Evolutionary conservation across 2,888 invertebrate species (phyloP).

Genomic region (Habroteleia sp.): DNA sequence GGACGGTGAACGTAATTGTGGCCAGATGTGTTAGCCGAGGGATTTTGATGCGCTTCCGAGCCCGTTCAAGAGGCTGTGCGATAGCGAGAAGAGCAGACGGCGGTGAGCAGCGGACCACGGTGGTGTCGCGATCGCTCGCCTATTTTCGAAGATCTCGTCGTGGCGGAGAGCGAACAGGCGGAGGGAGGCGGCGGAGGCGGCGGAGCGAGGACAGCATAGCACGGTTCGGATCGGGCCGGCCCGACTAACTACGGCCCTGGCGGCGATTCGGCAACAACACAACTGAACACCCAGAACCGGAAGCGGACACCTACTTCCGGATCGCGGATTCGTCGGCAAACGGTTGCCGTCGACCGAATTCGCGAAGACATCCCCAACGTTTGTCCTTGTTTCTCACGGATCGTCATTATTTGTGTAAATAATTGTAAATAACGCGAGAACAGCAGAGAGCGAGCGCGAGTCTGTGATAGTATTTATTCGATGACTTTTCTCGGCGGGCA

Average conservation of each 20-base stretch:
- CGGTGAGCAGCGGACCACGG: slow-evolving; percentile 59
- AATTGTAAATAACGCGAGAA: slow-evolving; percentile 43
- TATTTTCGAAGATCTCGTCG: slow-evolving; percentile 63
- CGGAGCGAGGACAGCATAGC: slow-evolving; percentile 15
- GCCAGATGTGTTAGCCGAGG: slow-evolving; percentile 79
- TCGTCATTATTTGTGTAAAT: slow-evolving; percentile 30
- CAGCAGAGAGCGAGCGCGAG: slow-evolving; percentile 33
- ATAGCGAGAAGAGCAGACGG: slow-evolving; percentile 69
- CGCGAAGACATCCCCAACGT: slow-evolving; percentile 5
- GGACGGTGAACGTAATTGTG: slow-evolving; percentile 77
- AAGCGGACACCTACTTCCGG: slow-evolving; percentile 5
- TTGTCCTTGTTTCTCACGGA: slow-evolving; percentile 20
- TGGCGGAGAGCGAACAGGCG: slow-evolving; percentile 34
- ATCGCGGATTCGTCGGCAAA: too few relatives aligned
- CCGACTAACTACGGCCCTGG: slow-evolving; percentile 16
- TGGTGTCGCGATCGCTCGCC: slow-evolving; percentile 47
- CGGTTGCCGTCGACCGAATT: too few relatives aligned
- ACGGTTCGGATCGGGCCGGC: slow-evolving; percentile 7
- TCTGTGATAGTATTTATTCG: slow-evolving; percentile 81
- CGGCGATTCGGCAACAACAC: slow-evolving; percentile 15
- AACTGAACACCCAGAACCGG: not conserved
- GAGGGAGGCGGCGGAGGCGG: slow-evolving; percentile 16
- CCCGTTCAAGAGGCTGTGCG: slow-evolving; percentile 76
- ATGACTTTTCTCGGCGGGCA: slow-evolving; percentile 63
- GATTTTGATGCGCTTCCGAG: slow-evolving; percentile 80